Evolutionary conservation across 2,113 vertebrate genomes (phyloP).

Genomic region (Pygathrix nemaeus): DNA sequence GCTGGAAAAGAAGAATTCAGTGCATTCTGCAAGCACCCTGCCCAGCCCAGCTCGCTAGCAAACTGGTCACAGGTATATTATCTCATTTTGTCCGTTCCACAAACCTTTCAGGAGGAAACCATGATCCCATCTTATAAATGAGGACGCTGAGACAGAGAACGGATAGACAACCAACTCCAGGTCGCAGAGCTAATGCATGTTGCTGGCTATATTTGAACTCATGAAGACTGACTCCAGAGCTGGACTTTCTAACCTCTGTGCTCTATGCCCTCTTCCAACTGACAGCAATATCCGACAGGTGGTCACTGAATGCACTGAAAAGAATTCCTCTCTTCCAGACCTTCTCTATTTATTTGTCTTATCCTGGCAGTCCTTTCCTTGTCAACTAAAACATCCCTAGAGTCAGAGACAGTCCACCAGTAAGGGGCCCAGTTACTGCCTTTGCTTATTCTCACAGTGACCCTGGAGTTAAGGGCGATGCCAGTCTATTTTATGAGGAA

Average conservation of each 20-base stretch:
- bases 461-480: not conserved
- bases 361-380: not conserved
- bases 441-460: not conserved
- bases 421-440: no score
- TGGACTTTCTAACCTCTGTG: not conserved
- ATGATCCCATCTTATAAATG: not conserved
- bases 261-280: not conserved
- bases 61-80: no score
- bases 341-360: not conserved
- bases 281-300: no score
- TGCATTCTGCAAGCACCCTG: not conserved
- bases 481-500: not conserved
- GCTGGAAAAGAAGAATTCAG: not conserved
- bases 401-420: not conserved
- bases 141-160: not conserved
- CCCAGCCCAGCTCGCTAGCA: not conserved
- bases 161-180: not conserved
- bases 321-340: not conserved
- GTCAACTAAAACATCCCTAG: not conserved
- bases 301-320: fast-evolving
- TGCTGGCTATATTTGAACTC: not conserved
- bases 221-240: not conserved
- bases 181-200: not conserved
- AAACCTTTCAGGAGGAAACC: not conserved
- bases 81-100: not conserved